These are phyloP conservation scores for Andricus curvator DNA, from an alignment of 2,888 invertebrate species.

Conservation along the genomic window DNA sequence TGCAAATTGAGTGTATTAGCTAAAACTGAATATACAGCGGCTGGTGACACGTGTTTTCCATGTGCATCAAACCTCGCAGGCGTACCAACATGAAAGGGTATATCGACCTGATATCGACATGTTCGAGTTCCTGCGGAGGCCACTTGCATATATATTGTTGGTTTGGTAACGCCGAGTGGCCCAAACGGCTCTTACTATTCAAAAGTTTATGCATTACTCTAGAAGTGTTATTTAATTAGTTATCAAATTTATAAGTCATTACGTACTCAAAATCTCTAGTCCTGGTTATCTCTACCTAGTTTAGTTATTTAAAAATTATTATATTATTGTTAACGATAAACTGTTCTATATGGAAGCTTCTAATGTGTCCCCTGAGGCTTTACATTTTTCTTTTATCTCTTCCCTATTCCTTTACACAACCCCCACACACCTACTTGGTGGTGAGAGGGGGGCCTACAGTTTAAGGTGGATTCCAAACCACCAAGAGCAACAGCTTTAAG, in stretches of 20 bases:
- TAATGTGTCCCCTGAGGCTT: too few relatives aligned
- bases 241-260: not conserved
- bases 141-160: slow-evolving; percentile 73
- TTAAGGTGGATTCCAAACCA: too few relatives aligned
- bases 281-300: too few relatives aligned
- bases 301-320: too few relatives aligned
- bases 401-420: too few relatives aligned
- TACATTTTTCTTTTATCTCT: too few relatives aligned
- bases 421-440: too few relatives aligned
- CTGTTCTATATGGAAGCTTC: too few relatives aligned
- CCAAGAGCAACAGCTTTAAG: too few relatives aligned
- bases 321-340: too few relatives aligned
- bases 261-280: not conserved
- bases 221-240: not conserved
- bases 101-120: slow-evolving; percentile 67
- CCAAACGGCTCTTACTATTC: slow-evolving; percentile 57
- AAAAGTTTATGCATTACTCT: slow-evolving; percentile 43
- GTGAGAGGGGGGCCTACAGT: too few relatives aligned
- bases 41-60: slow-evolving; percentile 71
- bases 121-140: slow-evolving; percentile 66
- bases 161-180: slow-evolving; percentile 70
- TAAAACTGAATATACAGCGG: slow-evolving; percentile 44
- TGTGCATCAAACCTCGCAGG: slow-evolving; percentile 65
- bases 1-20: not conserved
- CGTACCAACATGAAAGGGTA: slow-evolving; percentile 57